Percentiles rank a stretch among this genome's conserved stretches.
phyloP scores from a whole-genome alignment of 1,140 invertebrate genomes.

The Harpegnathos saltator region DNA sequence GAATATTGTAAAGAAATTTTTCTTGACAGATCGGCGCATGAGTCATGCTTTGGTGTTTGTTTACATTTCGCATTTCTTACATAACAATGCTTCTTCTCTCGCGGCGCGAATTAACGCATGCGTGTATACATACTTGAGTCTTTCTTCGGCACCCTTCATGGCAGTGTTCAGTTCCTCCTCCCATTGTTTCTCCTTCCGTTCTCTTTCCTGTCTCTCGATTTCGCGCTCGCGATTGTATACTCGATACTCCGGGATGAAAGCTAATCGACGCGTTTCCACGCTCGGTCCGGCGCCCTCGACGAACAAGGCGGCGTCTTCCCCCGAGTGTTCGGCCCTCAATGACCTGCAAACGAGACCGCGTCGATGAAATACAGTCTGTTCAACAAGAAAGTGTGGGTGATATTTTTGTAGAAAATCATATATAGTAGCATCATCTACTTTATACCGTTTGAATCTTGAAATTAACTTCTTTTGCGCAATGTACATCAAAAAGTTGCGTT shows the following conservation, averaged over 20 bases:
- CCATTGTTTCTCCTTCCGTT: constrained; percentile 90
- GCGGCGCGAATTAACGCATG: no score
- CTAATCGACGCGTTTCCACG: constrained; percentile 73
- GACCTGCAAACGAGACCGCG: constrained; percentile 61
- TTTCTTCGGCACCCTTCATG: constrained; percentile 87
- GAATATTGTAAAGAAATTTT: no score
- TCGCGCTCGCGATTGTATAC: constrained; percentile 91
- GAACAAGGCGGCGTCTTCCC: constrained; percentile 72
- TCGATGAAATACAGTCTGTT: constrained; percentile 14
- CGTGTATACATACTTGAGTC: constrained; percentile 65
- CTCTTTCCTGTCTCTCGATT: constrained; percentile 87
- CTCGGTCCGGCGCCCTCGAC: constrained; percentile 61
- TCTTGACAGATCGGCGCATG: no score
- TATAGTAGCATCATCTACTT: no score
- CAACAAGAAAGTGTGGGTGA: not conserved
- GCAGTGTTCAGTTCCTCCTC: constrained; percentile 89
- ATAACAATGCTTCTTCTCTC: no score
- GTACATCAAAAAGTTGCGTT: no score
- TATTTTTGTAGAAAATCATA: not conserved
- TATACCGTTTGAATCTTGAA: no score
- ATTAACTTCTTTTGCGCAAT: no score
- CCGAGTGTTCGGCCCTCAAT: constrained; percentile 73
- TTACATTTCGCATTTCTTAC: no score
- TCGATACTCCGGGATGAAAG: constrained; percentile 88
- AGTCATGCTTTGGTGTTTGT: no score